phyloP scores from a whole-genome alignment of 2,888 invertebrate species.

The Hylaea fasciaria region DNA sequence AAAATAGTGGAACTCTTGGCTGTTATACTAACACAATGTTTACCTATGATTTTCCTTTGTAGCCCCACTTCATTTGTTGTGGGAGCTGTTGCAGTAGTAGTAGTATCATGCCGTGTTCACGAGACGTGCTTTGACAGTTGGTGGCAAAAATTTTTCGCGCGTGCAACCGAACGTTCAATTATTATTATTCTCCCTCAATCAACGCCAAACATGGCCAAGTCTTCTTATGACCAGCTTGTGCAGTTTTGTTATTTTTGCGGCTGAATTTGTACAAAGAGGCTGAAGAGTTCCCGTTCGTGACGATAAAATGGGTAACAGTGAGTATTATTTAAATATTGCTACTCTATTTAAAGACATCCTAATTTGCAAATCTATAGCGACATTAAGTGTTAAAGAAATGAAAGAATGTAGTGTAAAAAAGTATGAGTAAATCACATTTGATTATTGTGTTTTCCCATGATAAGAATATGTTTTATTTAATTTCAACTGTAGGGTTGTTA shows the following conservation, averaged over 20 bases:
- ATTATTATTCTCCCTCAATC: conserved; percentile 7
- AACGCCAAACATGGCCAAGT: conserved; percentile 16
- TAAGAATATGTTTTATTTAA: no score
- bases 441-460: no score
- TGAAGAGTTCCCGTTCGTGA: neutral
- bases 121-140: conserved; percentile 18
- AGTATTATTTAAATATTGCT: conserved; percentile 1
- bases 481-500: no score
- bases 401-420: no score
- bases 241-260: conserved; percentile 1
- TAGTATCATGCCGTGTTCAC: conserved; percentile 31
- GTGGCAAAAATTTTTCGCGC: conserved; percentile 7
- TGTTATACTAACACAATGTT: conserved; percentile 10
- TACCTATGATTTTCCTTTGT: conserved; percentile 31
- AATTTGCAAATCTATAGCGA: no score
- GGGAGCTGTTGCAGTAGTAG: conserved; percentile 24
- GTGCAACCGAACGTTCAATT: conserved; percentile 3
- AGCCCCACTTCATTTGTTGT: conserved; percentile 13
- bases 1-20: neutral
- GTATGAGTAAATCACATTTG: no score
- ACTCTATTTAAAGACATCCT: neutral
- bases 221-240: conserved; percentile 11
- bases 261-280: neutral
- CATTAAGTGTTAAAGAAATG: no score
- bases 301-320: conserved; percentile 21